Evolutionary conservation across 2,797 vertebrate species (phyloP), one percentile per base, ranked within the genome.

Genomic region (Leptodactylus fallax): DNA sequence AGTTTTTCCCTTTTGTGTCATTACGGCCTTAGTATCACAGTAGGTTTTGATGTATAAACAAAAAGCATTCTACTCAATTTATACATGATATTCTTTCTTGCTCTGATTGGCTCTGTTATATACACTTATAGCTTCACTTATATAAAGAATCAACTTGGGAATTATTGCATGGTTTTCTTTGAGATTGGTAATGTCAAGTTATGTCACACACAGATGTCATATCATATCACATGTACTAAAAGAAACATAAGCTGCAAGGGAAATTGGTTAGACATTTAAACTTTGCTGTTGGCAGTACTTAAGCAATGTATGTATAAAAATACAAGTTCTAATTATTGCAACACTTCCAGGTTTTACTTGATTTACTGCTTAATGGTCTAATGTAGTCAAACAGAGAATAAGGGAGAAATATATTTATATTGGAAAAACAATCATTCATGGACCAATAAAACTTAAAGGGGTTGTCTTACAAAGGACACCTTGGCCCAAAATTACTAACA

Each of bases 131-230:
- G 11, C 14, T 36, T 80, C 17, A 61, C 27, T 27, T 11, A 80
- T 12, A 53, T 53, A 53, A 12, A 6, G 12, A 13, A 58, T 23
- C 19, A 67, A 6, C 49, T 69, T 82, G n/a, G 61, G 47, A 63
- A 53, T 53, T 10, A 8, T 51, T 49, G 27, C 51, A 79, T 27
- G 7, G 14, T 19, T 69, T 83, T 55, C 53, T 14, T 65, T 81
- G 11, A 81, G 79, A 81, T 23, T 45, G 45, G 45, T 56, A 83
- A 71, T 71, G 25, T 71, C 51, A 45, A 45, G 25, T 74, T 53
- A n/a, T 83, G 67, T 72, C 81, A 74, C 67, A 72, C 23, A 83
- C 67, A 58, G 58, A 83, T 74, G 81, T 45, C 81, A 83, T 55
- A 72, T 83, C 81, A 36, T 72, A 83, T 72, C 27, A 19, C 17